Base-by-base conservation (phyloP, 2,113 vertebrate genomes). In the Panurus biarmicus region DNA sequence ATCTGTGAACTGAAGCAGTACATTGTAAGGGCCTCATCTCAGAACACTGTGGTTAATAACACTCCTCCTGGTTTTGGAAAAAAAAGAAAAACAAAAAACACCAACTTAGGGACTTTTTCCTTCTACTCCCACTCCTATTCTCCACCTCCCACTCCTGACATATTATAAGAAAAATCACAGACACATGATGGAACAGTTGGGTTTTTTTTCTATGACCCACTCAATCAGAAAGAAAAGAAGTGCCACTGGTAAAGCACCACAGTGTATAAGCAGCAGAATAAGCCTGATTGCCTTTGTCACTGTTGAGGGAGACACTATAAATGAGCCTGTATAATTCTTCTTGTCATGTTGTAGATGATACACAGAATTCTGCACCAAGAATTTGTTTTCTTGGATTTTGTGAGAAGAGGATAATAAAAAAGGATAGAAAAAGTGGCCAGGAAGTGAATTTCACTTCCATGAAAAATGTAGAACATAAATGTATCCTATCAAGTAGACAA, bases 151-250 rank as follows among this genome's bases (percentile, higher is more conserved):
- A 94, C 95, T 79, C 64, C 28, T 77, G 71, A 85, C 67, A 95
- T 94, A 95, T 95, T 94, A 95, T 53, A 72, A 95, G 89, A 94
- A 95, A 94, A 94, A 95, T 53, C 56, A 94, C 61, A 95, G 93
- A 95, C 91, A 97, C 67, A 93, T 95, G 94, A 94, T 90, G 67
- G 91, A 95, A 91, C 47, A 77, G 60, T 79, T 87, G 71, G 83
- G 58, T 95, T 80, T 90, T 93, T 89, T 95, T 87, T 9, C 58
- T 82, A 14, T 91, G 89, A 95, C 89, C 94, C 78, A 91, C 95
- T 95, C 94, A 66, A 83, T 93, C 77, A 91, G 85, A 94, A 94
- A 94, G 87, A 89, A 93, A 95, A 93, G 70, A 50, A 82, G 54
- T 22, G 64, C 38, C 31, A 54, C 31, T 58, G 50, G 23, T 75